Evolutionary conservation across 2,113 vertebrate species (phyloP), one percentile per base, ranked within the genome.

Genomic region (Myanophis thanlyinensis): DNA sequence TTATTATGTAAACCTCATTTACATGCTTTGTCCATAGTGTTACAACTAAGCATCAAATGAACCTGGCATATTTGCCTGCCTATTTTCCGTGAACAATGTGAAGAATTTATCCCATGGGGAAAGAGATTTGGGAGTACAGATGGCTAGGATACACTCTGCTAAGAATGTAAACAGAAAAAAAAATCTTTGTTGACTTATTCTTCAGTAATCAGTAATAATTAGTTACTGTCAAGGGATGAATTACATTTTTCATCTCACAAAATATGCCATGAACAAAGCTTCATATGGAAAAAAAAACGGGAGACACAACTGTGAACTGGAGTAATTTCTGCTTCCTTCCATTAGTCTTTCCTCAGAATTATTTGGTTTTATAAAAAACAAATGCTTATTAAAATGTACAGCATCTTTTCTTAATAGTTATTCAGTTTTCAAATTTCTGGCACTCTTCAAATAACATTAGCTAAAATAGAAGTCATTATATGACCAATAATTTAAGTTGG

Each of bases 161-260:
- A 97, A 97, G 96, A 98, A 98, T 97, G 98, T 97, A 98, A 98
- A 98, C 97, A 98, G 97, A 96, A 97, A 98, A 98, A 98, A 98
- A 98, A 97, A 97, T 97, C 97, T 97, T 97, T 98, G 97, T 98
- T 98, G 98, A 98, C 97, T 98, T 98, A 97, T 97, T 97, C 97
- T 96, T 97, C 94, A 94, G 97, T 97, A 97, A 97, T 98, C 96
- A 97, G 97, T 98, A 97, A 97, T 97, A 97, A 97, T 97, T 97
- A 97, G 96, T 97, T 97, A 97, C 97, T 97, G 96, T 97, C 95
- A 97, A 95, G 96, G 97, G 96, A 97, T 96, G 94, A 93, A 97
- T 97, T 97, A 84, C 80, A 94, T 96, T 96, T 94, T 94, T 89
- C 92, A 96, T 97, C 97, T 96, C 89, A 92, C 93, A 97, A 96